These are phyloP conservation scores for Geophilus truncorum DNA, from an alignment of 2,888 invertebrate genomes.

Conservation along the genomic window DNA sequence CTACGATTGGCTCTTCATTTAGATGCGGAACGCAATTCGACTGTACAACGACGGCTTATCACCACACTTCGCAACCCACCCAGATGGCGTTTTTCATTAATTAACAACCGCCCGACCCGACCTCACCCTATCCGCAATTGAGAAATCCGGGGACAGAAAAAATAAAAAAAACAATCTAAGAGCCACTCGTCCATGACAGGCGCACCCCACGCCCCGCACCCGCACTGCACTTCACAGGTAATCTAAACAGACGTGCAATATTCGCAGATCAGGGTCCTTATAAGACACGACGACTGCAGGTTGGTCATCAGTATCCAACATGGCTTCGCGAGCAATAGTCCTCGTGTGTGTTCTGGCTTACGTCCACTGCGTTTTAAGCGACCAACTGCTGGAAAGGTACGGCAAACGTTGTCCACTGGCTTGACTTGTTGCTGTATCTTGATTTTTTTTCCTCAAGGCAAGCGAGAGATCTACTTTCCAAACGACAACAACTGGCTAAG, in stretches of 20 bases:
- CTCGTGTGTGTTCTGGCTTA: neutral
- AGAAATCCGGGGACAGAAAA: neutral
- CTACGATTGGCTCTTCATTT: constrained; percentile 10
- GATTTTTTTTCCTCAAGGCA: too few species aligned
- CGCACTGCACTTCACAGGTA: neutral
- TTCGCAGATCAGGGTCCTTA: neutral
- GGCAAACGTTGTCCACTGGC: too few species aligned
- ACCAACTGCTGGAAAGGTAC: neutral
- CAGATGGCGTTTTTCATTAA: constrained; percentile 1
- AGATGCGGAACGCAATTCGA: neutral
- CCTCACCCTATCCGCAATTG: neutral
- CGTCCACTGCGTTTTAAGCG: neutral
- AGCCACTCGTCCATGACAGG: constrained; percentile 2
- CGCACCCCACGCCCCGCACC: neutral
- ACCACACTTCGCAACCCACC: neutral
- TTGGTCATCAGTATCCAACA: constrained; percentile 4
- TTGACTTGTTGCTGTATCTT: too few species aligned
- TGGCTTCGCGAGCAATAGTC: neutral
- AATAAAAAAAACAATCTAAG: neutral
- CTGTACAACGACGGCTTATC: neutral
- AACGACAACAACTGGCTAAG: neutral
- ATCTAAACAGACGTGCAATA: constrained; percentile 14
- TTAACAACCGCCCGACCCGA: neutral
- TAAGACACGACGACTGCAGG: neutral
- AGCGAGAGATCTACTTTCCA: neutral